Conservation (phyloP, 2,113 vertebrate genomes). For the Pseudonaja textilis region DNA sequence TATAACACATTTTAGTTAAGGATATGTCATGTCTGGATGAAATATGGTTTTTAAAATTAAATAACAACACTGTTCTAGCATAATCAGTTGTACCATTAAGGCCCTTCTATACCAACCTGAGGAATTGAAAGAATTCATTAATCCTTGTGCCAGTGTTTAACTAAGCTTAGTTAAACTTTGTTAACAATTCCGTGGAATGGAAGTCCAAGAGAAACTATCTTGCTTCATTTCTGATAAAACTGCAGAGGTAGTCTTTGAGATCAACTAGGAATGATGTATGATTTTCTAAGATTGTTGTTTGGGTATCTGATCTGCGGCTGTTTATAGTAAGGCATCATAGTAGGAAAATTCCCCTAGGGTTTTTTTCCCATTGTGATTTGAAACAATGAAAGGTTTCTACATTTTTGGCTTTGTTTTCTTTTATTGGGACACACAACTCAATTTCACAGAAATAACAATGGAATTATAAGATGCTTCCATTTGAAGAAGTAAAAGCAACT, state of each 20-base stretch:
- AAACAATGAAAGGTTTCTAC: not conserved
- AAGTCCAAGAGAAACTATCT: not conserved
- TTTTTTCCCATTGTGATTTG: not conserved
- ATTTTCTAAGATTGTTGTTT: not conserved
- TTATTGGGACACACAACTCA: slow-evolving; percentile 19
- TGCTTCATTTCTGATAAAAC: not conserved
- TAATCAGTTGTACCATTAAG: not conserved
- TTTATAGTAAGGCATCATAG: not conserved
- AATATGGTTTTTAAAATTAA: not conserved
- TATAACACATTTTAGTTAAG: slow-evolving; percentile 29
- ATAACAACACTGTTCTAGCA: not conserved
- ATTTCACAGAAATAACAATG: not conserved
- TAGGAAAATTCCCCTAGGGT: not conserved
- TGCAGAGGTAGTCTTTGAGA: slow-evolving; percentile 6
- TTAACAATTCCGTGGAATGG: not conserved
- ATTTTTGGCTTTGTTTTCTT: not conserved
- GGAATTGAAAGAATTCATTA: not conserved
- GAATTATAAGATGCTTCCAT: not conserved
- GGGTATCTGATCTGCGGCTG: not conserved
- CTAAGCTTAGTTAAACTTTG: not conserved
- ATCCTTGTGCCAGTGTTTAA: not conserved
- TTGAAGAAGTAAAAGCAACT: not conserved
- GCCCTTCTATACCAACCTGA: not conserved
- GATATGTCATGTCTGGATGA: not conserved
- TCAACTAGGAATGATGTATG: not conserved